Evolutionary conservation across 2,113 vertebrate species (phyloP).

Genomic region (Cephalopterus ornatus): DNA sequence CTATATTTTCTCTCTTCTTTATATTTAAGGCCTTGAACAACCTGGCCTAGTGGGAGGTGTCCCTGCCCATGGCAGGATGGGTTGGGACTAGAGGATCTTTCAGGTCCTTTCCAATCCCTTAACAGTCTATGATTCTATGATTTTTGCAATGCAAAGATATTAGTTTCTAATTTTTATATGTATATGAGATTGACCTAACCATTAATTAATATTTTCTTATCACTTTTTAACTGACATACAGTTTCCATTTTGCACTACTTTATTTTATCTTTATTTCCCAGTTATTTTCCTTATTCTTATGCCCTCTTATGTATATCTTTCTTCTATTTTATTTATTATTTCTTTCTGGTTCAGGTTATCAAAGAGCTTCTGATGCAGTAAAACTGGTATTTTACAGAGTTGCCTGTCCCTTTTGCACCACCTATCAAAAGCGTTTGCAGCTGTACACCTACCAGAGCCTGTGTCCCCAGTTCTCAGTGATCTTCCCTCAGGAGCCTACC

Average conservation of each 20-base stretch:
- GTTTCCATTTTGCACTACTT: not conserved
- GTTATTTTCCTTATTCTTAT: not conserved
- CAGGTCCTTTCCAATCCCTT: not conserved
- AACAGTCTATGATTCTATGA: not conserved
- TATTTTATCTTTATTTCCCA: not conserved
- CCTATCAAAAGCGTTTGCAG: not conserved
- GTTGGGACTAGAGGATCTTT: not conserved
- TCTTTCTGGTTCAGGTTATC: not conserved
- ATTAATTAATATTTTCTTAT: not conserved
- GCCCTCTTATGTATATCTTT: not conserved
- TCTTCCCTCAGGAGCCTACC: not conserved
- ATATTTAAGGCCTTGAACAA: not conserved
- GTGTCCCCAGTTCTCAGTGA: not conserved
- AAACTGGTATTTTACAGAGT: not conserved
- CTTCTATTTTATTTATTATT: not conserved
- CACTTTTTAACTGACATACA: not conserved
- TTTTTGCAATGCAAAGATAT: not conserved
- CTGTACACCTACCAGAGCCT: not conserved
- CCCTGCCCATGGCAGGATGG: not conserved
- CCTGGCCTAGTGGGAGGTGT: not conserved
- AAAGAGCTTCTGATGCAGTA: not conserved
- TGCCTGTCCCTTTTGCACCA: not conserved
- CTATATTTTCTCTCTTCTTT: not conserved
- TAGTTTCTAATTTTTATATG: not conserved
- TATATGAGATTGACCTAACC: not conserved